Evolutionary conservation across 2,113 vertebrate genomes (phyloP).

Genomic region (Rhea americana): DNA sequence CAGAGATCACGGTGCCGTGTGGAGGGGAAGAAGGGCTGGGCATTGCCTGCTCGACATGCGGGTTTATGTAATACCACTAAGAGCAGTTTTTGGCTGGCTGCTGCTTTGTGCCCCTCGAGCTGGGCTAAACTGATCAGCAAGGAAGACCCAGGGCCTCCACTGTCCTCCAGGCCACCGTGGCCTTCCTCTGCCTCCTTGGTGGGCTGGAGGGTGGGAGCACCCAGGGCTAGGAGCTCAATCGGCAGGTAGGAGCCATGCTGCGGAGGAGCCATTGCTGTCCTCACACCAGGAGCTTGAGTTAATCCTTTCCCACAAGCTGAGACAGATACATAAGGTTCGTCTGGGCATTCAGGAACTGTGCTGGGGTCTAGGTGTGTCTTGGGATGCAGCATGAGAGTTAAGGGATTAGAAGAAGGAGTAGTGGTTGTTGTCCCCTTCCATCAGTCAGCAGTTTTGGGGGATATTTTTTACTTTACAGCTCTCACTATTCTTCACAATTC

Average conservation of each 20-base stretch:
- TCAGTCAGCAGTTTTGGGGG: background rate
- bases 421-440: background rate
- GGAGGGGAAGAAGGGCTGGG: background rate
- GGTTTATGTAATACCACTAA: background rate
- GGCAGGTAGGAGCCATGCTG: background rate
- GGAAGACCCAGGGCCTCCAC: background rate
- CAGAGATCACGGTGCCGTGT: background rate
- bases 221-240: background rate
- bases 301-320: background rate
- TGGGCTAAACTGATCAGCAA: fast-evolving
- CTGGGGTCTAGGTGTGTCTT: background rate
- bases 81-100: background rate
- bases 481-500: background rate
- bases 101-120: background rate
- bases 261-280: background rate
- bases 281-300: background rate
- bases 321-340: background rate
- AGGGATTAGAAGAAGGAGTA: background rate
- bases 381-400: background rate
- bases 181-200: background rate
- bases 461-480: background rate
- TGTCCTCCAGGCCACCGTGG: background rate
- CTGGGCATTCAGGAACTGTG: background rate
- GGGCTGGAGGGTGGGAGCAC: background rate
- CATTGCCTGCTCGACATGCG: background rate